phyloP scores from a whole-genome alignment of 2,888 invertebrate species.

The Hyalella azteca region DNA sequence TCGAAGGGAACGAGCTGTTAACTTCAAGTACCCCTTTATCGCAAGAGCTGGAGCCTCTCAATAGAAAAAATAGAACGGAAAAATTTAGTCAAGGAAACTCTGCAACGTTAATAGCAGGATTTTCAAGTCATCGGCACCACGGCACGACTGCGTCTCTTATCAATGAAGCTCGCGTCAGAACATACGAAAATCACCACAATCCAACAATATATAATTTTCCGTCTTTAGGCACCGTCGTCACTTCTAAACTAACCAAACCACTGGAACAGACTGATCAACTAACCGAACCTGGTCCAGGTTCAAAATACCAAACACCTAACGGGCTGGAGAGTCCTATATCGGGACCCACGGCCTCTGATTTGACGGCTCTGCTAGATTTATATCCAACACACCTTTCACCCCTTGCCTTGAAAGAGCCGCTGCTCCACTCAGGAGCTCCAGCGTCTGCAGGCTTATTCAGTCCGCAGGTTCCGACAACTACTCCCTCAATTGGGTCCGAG shows the following conservation, averaged over 20 bases:
- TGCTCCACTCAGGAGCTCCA: too few relatives aligned
- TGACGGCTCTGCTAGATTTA: too few relatives aligned
- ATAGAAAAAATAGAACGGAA: not conserved
- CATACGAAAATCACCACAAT: slow-evolving; percentile 23
- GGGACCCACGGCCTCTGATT: too few relatives aligned
- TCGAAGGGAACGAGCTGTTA: not conserved
- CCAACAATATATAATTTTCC: slow-evolving; percentile 15
- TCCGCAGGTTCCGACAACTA: too few relatives aligned
- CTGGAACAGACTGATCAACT: too few relatives aligned
- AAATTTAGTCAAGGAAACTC: not conserved
- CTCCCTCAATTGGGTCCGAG: too few relatives aligned
- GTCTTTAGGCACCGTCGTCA: not conserved
- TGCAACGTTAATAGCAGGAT: not conserved
- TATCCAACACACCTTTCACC: too few relatives aligned
- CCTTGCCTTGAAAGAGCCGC: too few relatives aligned
- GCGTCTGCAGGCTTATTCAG: too few relatives aligned
- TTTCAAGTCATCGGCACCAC: not conserved
- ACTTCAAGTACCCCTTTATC: not conserved
- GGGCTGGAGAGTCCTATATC: too few relatives aligned
- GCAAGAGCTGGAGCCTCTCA: not conserved
- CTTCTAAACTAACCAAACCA: not conserved
- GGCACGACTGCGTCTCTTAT: not conserved
- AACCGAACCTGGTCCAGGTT: too few relatives aligned
- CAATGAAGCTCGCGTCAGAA: not conserved
- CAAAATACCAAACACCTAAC: too few relatives aligned